Percentiles rank a stretch among this genome's conserved stretches.
phyloP scores from a whole-genome alignment of 1,140 invertebrate genomes.

The Brachionus koreanus region DNA sequence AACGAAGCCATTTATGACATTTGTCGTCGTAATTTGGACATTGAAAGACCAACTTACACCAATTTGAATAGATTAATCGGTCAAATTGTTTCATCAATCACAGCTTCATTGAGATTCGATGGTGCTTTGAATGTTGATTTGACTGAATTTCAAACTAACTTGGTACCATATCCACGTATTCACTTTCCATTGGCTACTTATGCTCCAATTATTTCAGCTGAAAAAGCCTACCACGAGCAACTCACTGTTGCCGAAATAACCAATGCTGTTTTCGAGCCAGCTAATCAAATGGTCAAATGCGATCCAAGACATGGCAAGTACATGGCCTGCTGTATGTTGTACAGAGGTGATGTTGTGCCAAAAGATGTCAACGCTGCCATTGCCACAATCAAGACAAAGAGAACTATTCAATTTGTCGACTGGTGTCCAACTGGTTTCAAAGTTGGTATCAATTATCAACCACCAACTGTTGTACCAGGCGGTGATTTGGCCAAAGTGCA shows the following conservation, averaged over 20 bases:
- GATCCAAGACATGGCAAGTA: constrained; percentile 70
- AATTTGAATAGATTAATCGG: constrained; percentile 75
- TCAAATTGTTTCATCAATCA: constrained; percentile 67
- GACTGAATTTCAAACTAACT: constrained; percentile 72
- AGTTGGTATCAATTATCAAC: constrained; percentile 75
- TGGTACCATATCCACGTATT: constrained; percentile 58
- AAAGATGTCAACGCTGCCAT: constrained; percentile 73
- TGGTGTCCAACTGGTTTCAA: constrained; percentile 48
- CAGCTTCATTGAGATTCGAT: constrained; percentile 69
- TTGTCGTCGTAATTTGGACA: constrained; percentile 68
- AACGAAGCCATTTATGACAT: constrained; percentile 83
- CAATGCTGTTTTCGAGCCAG: constrained; percentile 65
- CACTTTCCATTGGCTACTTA: constrained; percentile 57
- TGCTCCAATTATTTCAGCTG: constrained; percentile 52
- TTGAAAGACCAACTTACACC: constrained; percentile 72
- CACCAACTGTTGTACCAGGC: constrained; percentile 71
- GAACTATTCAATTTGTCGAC: constrained; percentile 47
- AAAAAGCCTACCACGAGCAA: constrained; percentile 58
- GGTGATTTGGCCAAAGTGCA: constrained; percentile 64
- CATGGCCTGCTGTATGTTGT: constrained; percentile 66
- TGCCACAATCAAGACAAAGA: constrained; percentile 64
- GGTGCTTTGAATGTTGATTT: constrained; percentile 76
- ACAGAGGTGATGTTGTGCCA: constrained; percentile 60
- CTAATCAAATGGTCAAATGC: constrained; percentile 69
- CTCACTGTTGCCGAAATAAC: constrained; percentile 61